Conservation (phyloP, 2,888 invertebrate species). For the Lasioglossum pauxillum region DNA sequence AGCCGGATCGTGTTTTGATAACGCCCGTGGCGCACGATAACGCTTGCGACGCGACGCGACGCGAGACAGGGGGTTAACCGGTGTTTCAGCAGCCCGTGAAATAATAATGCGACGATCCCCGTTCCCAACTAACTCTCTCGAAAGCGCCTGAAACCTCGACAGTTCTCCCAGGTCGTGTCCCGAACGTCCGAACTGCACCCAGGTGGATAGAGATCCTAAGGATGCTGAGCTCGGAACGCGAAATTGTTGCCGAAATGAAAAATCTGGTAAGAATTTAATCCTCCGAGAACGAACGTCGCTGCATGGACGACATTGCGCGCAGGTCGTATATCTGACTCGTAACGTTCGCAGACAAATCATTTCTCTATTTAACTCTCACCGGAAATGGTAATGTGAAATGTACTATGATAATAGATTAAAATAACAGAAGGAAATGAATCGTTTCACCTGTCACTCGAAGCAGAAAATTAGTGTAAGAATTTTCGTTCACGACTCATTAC, state of each 20-base stretch:
- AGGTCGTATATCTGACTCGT: background rate
- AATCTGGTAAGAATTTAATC: background rate
- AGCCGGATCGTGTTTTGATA: constrained; percentile 11
- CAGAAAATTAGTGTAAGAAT: background rate
- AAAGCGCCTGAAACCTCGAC: background rate
- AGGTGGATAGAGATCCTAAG: background rate
- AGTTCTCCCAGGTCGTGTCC: background rate
- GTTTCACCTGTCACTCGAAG: background rate
- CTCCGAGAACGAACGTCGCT: background rate
- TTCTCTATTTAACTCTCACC: background rate
- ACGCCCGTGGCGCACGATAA: background rate
- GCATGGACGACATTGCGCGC: background rate
- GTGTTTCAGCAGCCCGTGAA: constrained; percentile 9
- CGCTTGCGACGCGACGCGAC: background rate
- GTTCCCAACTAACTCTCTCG: background rate
- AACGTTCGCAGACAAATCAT: background rate
- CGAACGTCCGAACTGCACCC: background rate
- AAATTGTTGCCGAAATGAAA: background rate
- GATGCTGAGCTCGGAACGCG: background rate
- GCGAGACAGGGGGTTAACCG: constrained; percentile 8
- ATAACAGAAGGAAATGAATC: background rate
- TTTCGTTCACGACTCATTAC: too few relatives aligned
- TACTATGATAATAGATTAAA: background rate
- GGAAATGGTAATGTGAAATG: background rate
- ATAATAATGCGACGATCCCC: constrained; percentile 22